Conservation (phyloP, 2,888 invertebrate genomes). For the Drosophila suboccidentalis region DNA sequence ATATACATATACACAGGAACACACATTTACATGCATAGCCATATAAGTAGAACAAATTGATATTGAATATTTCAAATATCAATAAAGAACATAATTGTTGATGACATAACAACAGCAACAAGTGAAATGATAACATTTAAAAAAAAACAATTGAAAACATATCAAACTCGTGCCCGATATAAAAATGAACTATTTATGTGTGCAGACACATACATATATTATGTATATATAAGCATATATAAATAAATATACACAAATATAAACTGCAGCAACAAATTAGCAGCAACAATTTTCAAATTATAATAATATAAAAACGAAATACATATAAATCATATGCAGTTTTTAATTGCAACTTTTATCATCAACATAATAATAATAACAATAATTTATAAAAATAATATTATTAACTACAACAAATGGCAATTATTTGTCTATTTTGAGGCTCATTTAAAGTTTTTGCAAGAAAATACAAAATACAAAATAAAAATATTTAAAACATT, state of each 20-base stretch:
- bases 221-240: constrained; percentile 32
- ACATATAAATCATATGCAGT: constrained; percentile 46
- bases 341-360: constrained; percentile 62
- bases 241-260: constrained; percentile 54
- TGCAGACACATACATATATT: constrained; percentile 50
- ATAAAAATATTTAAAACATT: constrained; percentile 35
- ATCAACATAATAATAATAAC: constrained; percentile 45
- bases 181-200: constrained; percentile 64
- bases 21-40: constrained; percentile 39
- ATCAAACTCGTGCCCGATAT: constrained; percentile 86
- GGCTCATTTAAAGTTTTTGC: constrained; percentile 71
- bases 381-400: constrained; percentile 39
- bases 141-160: constrained; percentile 84
- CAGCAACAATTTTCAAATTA: constrained; percentile 70
- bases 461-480: constrained; percentile 34
- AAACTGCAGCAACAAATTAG: constrained; percentile 58
- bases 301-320: constrained; percentile 17
- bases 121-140: constrained; percentile 50
- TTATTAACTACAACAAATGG: constrained; percentile 53
- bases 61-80: constrained; percentile 77
- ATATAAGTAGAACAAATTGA: constrained; percentile 75
- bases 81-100: constrained; percentile 32
- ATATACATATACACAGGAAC: constrained; percentile 39
- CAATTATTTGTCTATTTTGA: constrained; percentile 74
- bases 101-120: constrained; percentile 22